Conservation (phyloP, 2,888 invertebrate species). For the Ariolimax columbianus region DNA sequence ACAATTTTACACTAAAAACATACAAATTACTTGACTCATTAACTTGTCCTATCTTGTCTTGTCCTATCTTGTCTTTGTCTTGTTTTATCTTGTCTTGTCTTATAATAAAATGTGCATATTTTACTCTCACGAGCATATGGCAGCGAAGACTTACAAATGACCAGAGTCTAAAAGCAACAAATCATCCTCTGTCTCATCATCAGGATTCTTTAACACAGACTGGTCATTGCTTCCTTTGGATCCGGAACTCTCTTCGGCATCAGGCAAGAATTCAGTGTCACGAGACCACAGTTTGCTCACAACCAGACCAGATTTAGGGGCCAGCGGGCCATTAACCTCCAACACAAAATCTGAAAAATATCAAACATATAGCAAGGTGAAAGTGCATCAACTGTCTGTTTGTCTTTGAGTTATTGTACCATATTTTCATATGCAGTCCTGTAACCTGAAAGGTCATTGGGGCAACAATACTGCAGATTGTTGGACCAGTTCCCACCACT, state of each 20-base stretch:
- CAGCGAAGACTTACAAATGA: conserved; percentile 18
- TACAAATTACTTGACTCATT: too few relatives aligned
- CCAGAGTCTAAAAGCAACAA: not conserved
- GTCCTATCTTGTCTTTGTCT: too few relatives aligned
- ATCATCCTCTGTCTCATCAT: not conserved
- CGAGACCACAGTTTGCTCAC: conserved; percentile 67
- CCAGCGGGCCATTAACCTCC: conserved; percentile 70
- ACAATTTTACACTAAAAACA: too few relatives aligned
- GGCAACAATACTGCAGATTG: too few relatives aligned
- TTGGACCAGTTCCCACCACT: too few relatives aligned
- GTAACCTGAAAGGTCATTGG: too few relatives aligned
- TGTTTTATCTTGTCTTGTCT: too few relatives aligned
- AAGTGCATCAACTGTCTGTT: not conserved
- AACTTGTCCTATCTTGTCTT: too few relatives aligned
- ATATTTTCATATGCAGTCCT: too few relatives aligned
- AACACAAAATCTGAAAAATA: conserved; percentile 72
- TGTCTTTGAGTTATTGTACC: too few relatives aligned
- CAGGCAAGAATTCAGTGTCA: conserved; percentile 56
- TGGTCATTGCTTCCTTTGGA: conserved; percentile 17
- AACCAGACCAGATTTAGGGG: conserved; percentile 63
- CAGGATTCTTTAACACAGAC: not conserved
- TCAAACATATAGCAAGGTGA: not conserved
- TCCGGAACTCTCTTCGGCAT: conserved; percentile 9
- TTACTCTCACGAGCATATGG: too few relatives aligned
- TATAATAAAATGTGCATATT: too few relatives aligned